Evolutionary conservation across 2,888 invertebrate genomes (phyloP).

Genomic region (Macropis europaea): DNA sequence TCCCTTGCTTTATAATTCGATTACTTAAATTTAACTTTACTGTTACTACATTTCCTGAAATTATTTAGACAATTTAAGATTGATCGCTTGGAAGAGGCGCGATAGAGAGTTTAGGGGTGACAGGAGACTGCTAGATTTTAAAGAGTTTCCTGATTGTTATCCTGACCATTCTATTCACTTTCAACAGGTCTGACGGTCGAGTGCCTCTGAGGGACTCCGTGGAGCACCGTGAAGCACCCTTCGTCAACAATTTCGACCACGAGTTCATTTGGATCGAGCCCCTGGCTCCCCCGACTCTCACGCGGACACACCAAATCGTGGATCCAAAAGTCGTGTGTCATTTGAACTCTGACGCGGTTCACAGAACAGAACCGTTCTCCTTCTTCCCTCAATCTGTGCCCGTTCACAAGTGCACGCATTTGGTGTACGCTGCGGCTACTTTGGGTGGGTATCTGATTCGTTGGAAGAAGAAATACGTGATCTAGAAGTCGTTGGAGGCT

Average conservation of each 20-base stretch:
- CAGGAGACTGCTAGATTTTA: too few species aligned
- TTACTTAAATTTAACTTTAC: too few species aligned
- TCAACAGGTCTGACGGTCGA: slow-evolving; percentile 67
- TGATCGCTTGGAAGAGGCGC: too few species aligned
- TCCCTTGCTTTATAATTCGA: too few species aligned
- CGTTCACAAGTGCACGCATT: slow-evolving; percentile 86
- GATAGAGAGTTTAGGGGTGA: too few species aligned
- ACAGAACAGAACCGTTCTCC: slow-evolving; percentile 85
- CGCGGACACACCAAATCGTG: slow-evolving; percentile 58
- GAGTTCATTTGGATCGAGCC: slow-evolving; percentile 77
- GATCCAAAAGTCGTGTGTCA: slow-evolving; percentile 83
- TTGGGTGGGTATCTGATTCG: slow-evolving; percentile 75
- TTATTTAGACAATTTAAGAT: too few species aligned
- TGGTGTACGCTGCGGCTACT: slow-evolving; percentile 87
- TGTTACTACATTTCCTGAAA: too few species aligned
- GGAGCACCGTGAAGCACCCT: slow-evolving; percentile 80
- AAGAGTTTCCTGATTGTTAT: too few species aligned
- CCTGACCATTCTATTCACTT: background rate
- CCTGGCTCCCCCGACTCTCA: slow-evolving; percentile 71
- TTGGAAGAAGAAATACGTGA: background rate
- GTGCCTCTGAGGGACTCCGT: slow-evolving; percentile 87
- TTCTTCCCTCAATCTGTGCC: slow-evolving; percentile 85
- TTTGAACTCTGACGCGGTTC: slow-evolving; percentile 85
- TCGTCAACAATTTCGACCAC: slow-evolving; percentile 69
- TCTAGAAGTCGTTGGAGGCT: background rate